Evolutionary conservation across 2,113 vertebrate genomes (phyloP).

Genomic region (Rhombomys opimus): DNA sequence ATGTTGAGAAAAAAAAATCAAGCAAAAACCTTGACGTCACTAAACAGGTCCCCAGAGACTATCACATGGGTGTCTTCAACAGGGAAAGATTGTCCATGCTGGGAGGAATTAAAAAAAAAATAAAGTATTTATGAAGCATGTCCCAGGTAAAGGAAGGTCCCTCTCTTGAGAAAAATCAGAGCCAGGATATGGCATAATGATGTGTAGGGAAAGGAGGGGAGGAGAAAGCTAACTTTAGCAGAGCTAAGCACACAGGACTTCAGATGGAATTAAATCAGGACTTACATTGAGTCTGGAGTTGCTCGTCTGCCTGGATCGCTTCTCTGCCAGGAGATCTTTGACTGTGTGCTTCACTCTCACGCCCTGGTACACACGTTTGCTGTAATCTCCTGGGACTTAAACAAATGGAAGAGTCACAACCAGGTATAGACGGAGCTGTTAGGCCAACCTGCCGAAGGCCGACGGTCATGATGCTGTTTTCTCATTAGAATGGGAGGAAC

Average conservation of each 20-base stretch:
- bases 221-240: background rate
- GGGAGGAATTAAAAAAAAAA: background rate
- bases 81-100: background rate
- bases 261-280: conserved; percentile 26
- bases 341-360: conserved; percentile 98
- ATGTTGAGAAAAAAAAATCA: background rate
- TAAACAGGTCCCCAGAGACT: background rate
- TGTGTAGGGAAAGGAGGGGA: background rate
- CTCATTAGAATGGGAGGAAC: background rate
- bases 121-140: background rate
- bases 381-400: conserved; percentile 91
- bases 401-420: background rate
- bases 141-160: background rate
- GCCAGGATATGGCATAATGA: background rate
- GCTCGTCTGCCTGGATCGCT: conserved; percentile 91
- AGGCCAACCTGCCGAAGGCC: conserved; percentile 20
- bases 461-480: background rate
- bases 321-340: conserved; percentile 97
- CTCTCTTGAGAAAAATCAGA: background rate
- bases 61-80: background rate
- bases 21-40: background rate
- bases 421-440: background rate
- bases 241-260: background rate
- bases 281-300: conserved; percentile 92
- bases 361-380: conserved; percentile 95